These are phyloP conservation scores for Pristionchus maxplancki DNA, from an alignment of 2,888 invertebrate genomes.

Conservation along the genomic window DNA sequence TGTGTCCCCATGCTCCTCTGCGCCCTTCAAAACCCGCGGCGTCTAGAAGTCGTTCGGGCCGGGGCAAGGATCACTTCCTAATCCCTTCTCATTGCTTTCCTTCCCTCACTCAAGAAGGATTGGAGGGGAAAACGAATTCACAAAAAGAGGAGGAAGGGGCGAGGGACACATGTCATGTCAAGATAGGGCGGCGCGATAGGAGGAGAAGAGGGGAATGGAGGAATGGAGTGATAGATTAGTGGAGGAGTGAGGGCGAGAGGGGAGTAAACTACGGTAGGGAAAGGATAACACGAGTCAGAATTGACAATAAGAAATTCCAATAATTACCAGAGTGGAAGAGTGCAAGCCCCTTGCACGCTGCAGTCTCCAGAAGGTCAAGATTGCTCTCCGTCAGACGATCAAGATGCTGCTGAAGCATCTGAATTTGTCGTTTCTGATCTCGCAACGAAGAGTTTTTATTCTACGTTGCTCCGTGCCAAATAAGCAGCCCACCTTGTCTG, in stretches of 20 bases:
- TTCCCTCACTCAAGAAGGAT: background rate
- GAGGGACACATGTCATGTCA: conserved; percentile 44
- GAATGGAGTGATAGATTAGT: conserved; percentile 14
- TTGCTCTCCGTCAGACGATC: background rate
- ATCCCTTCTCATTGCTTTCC: conserved; percentile 31
- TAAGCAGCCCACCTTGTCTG: too few species aligned
- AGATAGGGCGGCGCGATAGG: conserved; percentile 46
- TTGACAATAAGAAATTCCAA: background rate
- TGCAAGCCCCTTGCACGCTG: conserved; percentile 2
- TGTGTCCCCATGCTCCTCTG: background rate
- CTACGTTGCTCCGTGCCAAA: too few species aligned
- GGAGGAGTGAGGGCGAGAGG: background rate
- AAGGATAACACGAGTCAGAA: background rate
- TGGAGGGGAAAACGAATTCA: conserved; percentile 10
- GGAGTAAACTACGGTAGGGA: background rate
- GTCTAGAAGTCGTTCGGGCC: background rate
- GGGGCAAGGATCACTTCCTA: background rate
- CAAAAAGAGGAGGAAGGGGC: background rate
- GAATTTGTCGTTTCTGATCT: background rate
- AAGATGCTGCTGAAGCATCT: background rate
- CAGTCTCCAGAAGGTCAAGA: background rate
- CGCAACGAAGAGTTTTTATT: too few species aligned
- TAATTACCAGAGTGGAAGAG: conserved; percentile 25
- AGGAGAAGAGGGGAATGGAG: conserved; percentile 15
- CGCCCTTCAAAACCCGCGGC: too few species aligned